phyloP scores from a whole-genome alignment of 2,113 vertebrate species.

The Bagarius yarrelli region DNA sequence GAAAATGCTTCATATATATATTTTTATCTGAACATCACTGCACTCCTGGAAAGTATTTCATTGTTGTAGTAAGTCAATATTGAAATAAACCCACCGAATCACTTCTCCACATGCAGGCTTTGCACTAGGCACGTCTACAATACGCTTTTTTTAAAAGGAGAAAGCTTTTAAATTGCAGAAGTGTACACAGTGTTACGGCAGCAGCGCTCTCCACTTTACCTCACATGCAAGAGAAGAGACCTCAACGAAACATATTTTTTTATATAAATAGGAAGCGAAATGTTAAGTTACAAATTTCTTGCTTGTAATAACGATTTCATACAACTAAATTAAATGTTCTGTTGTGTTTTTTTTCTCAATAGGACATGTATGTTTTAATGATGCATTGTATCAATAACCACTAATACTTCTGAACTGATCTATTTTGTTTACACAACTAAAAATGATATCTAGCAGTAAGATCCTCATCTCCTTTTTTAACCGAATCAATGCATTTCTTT shows the following conservation, averaged over 20 bases:
- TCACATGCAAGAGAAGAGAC: constrained; percentile 47
- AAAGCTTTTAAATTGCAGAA: constrained; percentile 22
- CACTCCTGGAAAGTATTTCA: constrained; percentile 36
- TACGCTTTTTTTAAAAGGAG: constrained; percentile 33
- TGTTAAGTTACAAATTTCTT: constrained; percentile 18
- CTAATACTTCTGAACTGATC: constrained; percentile 17
- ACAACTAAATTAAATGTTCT: constrained; percentile 21
- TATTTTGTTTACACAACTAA: constrained; percentile 4
- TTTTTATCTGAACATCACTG: constrained; percentile 38
- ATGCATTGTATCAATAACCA: constrained; percentile 15
- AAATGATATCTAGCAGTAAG: constrained; percentile 1
- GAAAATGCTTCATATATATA: constrained; percentile 29
- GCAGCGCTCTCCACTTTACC: constrained; percentile 44
- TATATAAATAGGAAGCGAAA: constrained; percentile 9
- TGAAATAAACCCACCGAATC: not conserved
- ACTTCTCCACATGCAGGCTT: constrained; percentile 35
- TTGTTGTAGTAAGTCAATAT: constrained; percentile 28
- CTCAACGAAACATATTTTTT: constrained; percentile 45
- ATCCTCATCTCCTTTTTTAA: not conserved
- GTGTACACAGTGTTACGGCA: constrained; percentile 37
- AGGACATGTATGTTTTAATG: constrained; percentile 16
- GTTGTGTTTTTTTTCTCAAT: not conserved
- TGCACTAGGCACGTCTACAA: constrained; percentile 44
- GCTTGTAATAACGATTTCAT: constrained; percentile 18
- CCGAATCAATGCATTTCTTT: not conserved